These are phyloP conservation scores for Rhynchotus rufescens DNA, from an alignment of 2,797 vertebrate species.

Conservation along the genomic window DNA sequence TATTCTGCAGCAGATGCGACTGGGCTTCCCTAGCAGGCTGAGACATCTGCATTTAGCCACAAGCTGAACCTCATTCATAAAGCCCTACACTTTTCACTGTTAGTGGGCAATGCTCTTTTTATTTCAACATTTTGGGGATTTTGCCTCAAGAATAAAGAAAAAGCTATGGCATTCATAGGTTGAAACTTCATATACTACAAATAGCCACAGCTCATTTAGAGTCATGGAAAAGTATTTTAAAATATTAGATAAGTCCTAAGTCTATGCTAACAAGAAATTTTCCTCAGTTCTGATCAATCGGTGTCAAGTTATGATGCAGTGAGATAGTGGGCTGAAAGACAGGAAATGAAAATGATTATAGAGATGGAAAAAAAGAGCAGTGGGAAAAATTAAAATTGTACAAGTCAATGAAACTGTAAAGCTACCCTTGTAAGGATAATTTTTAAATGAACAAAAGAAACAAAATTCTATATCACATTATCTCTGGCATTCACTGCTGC, in stretches of 20 bases:
- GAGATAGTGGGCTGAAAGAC: constrained; percentile 3
- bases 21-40: background rate
- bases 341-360: background rate
- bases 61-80: background rate
- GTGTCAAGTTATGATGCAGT: background rate
- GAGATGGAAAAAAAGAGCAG: background rate
- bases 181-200: background rate
- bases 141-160: background rate
- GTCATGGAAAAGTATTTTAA: background rate
- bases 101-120: background rate
- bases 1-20: background rate
- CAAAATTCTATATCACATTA: background rate
- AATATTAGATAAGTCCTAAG: background rate
- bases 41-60: background rate
- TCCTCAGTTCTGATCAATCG: background rate
- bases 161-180: background rate
- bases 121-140: background rate
- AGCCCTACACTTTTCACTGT: background rate
- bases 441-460: background rate
- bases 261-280: background rate
- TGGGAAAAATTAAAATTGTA: background rate
- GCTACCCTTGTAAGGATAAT: background rate
- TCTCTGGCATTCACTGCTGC: background rate
- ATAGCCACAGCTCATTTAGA: background rate
- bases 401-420: background rate